Evolutionary conservation across 2,113 vertebrate genomes (phyloP).

Genomic region (Lethenteron reissneri): DNA sequence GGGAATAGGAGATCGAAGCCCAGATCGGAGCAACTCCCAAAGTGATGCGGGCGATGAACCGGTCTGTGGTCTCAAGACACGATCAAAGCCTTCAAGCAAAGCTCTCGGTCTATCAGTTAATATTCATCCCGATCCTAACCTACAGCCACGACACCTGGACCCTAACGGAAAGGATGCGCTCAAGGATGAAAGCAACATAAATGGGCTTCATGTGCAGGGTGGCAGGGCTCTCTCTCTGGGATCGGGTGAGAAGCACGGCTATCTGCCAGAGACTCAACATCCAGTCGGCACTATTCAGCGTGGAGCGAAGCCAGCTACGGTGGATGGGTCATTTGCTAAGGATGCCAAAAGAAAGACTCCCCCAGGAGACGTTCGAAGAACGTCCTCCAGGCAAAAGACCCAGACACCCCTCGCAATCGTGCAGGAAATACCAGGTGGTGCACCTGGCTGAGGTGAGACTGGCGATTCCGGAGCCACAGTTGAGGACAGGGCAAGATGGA

Average conservation of each 20-base stretch:
- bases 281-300: background rate
- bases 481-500: too few relatives aligned
- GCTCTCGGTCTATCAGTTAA: too few relatives aligned
- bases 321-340: background rate
- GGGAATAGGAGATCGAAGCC: background rate
- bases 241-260: background rate
- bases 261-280: background rate
- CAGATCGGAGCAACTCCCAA: background rate
- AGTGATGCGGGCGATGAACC: background rate
- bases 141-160: background rate
- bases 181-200: conserved; percentile 4
- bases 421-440: too few relatives aligned
- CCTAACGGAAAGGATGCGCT: conserved; percentile 1
- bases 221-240: background rate
- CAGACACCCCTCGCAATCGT: too few relatives aligned
- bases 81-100: too few relatives aligned
- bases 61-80: too few relatives aligned
- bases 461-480: too few relatives aligned
- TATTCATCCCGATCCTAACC: background rate
- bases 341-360: background rate
- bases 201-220: conserved; percentile 7
- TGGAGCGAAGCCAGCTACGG: background rate
- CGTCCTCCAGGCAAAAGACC: background rate
- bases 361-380: background rate
- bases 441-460: too few relatives aligned